Percentiles rank a stretch among this genome's conserved stretches.
Conservation (phyloP, 2,113 vertebrate genomes). For the Fulica atra region DNA sequence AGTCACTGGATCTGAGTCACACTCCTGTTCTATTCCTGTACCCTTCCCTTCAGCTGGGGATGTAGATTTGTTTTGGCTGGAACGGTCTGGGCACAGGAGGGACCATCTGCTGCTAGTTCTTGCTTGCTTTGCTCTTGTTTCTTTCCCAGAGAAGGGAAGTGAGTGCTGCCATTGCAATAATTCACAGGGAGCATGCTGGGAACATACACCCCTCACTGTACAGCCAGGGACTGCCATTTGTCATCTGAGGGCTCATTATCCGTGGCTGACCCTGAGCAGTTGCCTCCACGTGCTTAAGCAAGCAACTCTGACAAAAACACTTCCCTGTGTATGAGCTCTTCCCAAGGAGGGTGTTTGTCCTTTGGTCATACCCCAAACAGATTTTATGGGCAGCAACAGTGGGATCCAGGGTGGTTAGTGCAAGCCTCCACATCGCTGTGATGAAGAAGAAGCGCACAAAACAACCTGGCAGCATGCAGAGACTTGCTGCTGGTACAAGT, state of each 20-base stretch:
- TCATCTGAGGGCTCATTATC: slow-evolving; percentile 52
- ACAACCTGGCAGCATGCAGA: neutral
- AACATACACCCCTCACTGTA: slow-evolving; percentile 21
- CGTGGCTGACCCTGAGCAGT: slow-evolving; percentile 14
- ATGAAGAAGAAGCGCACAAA: neutral
- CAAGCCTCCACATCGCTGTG: neutral
- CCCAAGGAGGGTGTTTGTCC: neutral
- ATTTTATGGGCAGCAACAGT: neutral
- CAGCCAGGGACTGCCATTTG: slow-evolving; percentile 52
- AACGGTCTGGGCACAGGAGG: slow-evolving; percentile 54
- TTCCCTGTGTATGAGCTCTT: neutral
- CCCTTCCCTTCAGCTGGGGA: slow-evolving; percentile 50
- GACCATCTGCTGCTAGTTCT: slow-evolving; percentile 66
- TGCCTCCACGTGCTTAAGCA: neutral
- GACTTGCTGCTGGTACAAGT: neutral
- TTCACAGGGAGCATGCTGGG: slow-evolving; percentile 34
- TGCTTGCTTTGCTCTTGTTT: slow-evolving; percentile 55
- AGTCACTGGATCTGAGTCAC: slow-evolving; percentile 77
- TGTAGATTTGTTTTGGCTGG: slow-evolving; percentile 68
- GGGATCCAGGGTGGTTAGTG: neutral
- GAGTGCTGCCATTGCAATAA: slow-evolving; percentile 61
- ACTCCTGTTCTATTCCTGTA: slow-evolving; percentile 68
- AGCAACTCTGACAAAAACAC: slow-evolving; percentile 12
- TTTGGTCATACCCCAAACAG: neutral
- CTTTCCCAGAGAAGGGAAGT: slow-evolving; percentile 37